These are phyloP conservation scores for Mustelus asterias DNA, from an alignment of 2,113 vertebrate genomes.

Conservation along the genomic window DNA sequence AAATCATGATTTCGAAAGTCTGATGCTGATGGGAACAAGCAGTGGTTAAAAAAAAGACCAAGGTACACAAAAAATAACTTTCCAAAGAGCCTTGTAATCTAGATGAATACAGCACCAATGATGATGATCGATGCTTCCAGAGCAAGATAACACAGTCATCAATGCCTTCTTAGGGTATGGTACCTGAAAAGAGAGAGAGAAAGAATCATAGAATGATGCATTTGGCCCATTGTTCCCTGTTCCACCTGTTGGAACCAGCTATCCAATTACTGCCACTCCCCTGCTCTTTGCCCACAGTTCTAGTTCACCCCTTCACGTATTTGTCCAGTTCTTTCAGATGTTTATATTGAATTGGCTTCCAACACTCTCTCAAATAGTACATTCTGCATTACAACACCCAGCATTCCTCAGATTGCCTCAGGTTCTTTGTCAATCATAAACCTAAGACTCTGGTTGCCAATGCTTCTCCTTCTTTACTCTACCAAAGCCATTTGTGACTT, in stretches of 20 bases:
- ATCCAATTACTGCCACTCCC: background rate
- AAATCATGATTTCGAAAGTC: too few species aligned
- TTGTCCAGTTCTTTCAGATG: background rate
- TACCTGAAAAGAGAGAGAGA: too few species aligned
- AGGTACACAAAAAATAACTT: too few species aligned
- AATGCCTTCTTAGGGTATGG: too few species aligned
- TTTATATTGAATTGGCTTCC: background rate
- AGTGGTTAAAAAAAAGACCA: too few species aligned
- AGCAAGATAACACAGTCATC: too few species aligned
- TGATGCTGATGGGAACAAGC: too few species aligned
- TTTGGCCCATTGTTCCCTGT: background rate
- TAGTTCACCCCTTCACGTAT: background rate
- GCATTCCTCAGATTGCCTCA: background rate
- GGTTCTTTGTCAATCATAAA: background rate
- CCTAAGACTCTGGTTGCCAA: too few species aligned
- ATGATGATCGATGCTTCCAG: too few species aligned
- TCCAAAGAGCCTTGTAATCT: too few species aligned
- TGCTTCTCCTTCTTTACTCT: background rate
- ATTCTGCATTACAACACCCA: background rate
- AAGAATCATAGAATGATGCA: background rate
- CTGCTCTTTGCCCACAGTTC: background rate
- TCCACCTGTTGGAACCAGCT: background rate
- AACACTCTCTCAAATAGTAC: background rate
- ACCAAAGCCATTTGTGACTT: background rate
- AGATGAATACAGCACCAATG: too few species aligned